phyloP scores from a whole-genome alignment of 2,797 vertebrate species.

The Pseudopleuronectes americanus region DNA sequence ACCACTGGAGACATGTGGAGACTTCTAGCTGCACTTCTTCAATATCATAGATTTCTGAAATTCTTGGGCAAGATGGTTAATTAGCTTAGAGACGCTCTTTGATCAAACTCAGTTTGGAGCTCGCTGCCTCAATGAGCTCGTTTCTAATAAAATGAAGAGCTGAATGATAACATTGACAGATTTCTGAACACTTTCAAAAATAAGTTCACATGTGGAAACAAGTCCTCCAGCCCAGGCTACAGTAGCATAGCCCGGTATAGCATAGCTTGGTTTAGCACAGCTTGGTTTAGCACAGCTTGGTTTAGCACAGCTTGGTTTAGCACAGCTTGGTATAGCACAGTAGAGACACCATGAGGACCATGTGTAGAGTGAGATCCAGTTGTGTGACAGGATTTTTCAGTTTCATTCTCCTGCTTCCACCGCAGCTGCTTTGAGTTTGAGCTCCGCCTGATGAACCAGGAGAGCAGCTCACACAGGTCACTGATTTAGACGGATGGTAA shows the following conservation, averaged over 20 bases:
- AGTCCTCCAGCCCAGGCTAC: no score
- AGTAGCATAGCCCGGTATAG: no score
- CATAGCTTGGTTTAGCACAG: no score
- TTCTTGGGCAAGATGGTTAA: neutral
- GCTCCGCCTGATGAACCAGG: slow-evolving; percentile 5
- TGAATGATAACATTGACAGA: no score
- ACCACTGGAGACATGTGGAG: slow-evolving; percentile 84
- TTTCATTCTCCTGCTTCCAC: slow-evolving; percentile 14
- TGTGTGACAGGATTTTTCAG: slow-evolving; percentile 18
- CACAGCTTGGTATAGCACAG: no score
- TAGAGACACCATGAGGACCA: no score
- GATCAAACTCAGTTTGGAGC: neutral
- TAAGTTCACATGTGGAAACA: no score
- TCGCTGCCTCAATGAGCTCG: no score
- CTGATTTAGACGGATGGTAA: neutral
- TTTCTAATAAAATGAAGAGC: no score
- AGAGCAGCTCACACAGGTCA: neutral
- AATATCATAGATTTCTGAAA: slow-evolving; percentile 19
- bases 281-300: neutral
- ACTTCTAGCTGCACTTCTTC: slow-evolving; percentile 23
- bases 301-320: no score
- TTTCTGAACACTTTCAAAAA: no score
- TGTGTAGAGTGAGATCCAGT: slow-evolving; percentile 8
- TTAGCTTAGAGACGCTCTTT: neutral
- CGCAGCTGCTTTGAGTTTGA: slow-evolving; percentile 17